Conservation (phyloP, 2,113 vertebrate genomes). For the Bungarus multicinctus region DNA sequence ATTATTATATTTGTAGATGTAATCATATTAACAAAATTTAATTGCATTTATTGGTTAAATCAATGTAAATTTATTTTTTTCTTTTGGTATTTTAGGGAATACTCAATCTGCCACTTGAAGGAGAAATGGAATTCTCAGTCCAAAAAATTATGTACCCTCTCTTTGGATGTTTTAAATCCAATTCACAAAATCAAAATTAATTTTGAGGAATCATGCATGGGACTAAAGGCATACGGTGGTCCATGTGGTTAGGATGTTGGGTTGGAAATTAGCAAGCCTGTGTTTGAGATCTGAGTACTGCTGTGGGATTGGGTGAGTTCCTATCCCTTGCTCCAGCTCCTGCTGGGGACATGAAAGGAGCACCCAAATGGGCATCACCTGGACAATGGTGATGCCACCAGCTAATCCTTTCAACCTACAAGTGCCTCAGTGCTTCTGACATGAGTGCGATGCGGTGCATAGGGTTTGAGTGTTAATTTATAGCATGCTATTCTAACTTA, state of each 20-base stretch:
- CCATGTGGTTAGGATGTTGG: neutral
- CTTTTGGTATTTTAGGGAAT: neutral
- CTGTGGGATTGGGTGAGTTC: neutral
- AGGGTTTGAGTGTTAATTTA: neutral
- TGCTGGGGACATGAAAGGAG: neutral
- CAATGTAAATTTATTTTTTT: neutral
- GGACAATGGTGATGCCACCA: neutral
- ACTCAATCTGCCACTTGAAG: neutral
- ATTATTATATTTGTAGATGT: neutral
- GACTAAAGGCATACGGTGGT: neutral
- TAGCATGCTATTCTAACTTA: neutral
- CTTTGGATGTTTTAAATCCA: neutral
- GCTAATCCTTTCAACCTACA: neutral
- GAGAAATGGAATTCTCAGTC: neutral
- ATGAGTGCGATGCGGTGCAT: neutral
- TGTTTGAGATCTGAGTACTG: neutral
- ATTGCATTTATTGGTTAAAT: neutral
- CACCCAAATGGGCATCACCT: neutral
- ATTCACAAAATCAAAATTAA: neutral
- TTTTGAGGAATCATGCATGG: neutral
- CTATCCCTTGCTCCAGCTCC: neutral
- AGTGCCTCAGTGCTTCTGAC: neutral
- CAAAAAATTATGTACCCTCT: neutral
- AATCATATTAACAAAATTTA: neutral
- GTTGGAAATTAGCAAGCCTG: neutral